Conservation (phyloP, 53 echinoderm and acorn worm species). For the Echinarachnius parma region DNA sequence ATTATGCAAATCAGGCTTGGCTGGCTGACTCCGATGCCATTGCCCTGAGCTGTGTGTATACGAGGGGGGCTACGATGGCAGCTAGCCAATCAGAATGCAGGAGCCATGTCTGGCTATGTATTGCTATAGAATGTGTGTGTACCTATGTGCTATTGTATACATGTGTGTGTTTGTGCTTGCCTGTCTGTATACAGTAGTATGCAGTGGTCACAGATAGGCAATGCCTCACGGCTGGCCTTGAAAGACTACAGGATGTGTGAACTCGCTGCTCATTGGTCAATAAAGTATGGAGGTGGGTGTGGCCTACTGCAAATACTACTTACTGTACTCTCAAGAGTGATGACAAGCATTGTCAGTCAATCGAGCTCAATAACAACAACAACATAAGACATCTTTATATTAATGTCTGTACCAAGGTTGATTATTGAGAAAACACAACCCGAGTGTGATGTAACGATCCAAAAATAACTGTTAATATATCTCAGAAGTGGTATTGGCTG, state of each 20-base stretch:
- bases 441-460: no score
- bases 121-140: no score
- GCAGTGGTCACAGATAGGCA: slow-evolving; percentile 37
- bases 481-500: no score
- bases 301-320: slow-evolving; percentile 3
- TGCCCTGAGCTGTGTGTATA: slow-evolving; percentile 45
- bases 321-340: neutral
- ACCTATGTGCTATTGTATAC: no score
- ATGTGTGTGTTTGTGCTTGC: no score
- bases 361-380: slow-evolving; percentile 14
- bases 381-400: no score
- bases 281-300: slow-evolving; percentile 44
- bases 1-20: slow-evolving; percentile 21
- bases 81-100: slow-evolving; percentile 33
- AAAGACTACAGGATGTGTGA: slow-evolving; percentile 28
- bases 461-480: no score
- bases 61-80: slow-evolving; percentile 17
- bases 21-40: slow-evolving; percentile 41
- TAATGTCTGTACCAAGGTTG: no score
- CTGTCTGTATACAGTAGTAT: no score
- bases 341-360: slow-evolving; percentile 42
- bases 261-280: slow-evolving; percentile 40
- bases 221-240: slow-evolving; percentile 50
- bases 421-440: no score
- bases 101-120: slow-evolving; percentile 32